These are phyloP conservation scores for Oligia strigilis DNA, from an alignment of 2,888 invertebrate genomes.

Conservation along the genomic window DNA sequence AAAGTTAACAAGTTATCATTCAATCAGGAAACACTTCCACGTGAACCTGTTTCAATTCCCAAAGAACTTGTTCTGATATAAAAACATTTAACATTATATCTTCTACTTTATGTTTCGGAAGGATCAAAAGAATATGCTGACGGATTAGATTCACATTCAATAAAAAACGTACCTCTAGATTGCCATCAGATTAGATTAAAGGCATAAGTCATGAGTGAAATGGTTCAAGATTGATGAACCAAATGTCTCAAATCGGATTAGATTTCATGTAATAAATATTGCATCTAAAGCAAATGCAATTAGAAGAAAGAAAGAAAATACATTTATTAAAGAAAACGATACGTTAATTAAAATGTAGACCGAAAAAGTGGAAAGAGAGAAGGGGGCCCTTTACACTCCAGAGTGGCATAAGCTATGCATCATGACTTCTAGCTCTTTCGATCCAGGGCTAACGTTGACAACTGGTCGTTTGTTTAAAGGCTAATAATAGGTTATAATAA, in stretches of 20 bases:
- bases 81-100: neutral
- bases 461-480: neutral
- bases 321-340: too few relatives aligned
- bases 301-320: too few relatives aligned
- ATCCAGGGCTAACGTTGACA: neutral
- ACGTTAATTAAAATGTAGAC: too few relatives aligned
- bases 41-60: conserved; percentile 23
- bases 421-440: neutral
- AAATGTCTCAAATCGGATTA: neutral
- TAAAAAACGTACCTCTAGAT: conserved; percentile 16
- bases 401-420: neutral
- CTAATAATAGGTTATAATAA: conserved; percentile 2
- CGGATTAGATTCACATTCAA: conserved; percentile 5
- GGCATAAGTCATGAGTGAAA: neutral
- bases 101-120: conserved; percentile 5
- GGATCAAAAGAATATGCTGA: neutral
- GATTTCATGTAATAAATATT: neutral
- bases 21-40: conserved; percentile 25
- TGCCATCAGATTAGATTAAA: neutral
- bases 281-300: neutral
- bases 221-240: neutral
- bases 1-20: conserved; percentile 31
- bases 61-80: conserved; percentile 22
- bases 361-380: neutral
- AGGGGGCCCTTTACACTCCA: neutral